These are phyloP conservation scores for Cheilosia vulpina DNA, from an alignment of 2,888 invertebrate species.

Conservation along the genomic window DNA sequence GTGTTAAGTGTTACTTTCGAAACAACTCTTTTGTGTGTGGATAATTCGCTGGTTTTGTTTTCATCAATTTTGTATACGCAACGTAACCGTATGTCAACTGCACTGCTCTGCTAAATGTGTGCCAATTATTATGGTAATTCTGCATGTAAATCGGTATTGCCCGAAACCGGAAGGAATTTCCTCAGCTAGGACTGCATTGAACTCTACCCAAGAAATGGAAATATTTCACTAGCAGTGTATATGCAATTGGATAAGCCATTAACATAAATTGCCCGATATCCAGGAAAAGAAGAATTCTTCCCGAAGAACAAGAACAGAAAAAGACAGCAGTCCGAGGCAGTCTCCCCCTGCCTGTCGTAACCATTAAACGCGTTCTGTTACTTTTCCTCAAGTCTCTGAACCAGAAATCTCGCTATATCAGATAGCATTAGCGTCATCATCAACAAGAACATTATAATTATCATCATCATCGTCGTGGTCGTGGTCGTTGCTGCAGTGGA, in stretches of 20 bases:
- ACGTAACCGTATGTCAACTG: neutral
- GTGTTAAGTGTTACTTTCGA: conserved; percentile 37
- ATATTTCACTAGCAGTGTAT: neutral
- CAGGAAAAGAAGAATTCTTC: conserved; percentile 34
- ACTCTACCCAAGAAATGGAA: conserved; percentile 14
- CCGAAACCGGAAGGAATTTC: conserved; percentile 49
- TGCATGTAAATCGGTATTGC: conserved; percentile 44
- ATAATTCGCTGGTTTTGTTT: conserved; percentile 48
- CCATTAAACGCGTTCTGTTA: conserved; percentile 66
- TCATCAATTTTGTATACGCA: conserved; percentile 53
- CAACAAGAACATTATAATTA: conserved; percentile 67
- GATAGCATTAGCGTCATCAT: conserved; percentile 72
- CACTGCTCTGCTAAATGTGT: conserved; percentile 65
- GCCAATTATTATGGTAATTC: conserved; percentile 65
- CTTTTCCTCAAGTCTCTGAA: conserved; percentile 54
- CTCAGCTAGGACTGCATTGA: neutral
- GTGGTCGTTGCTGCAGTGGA: conserved; percentile 34
- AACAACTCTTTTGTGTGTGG: conserved; percentile 32
- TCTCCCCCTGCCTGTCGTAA: conserved; percentile 17
- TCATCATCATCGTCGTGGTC: conserved; percentile 43
- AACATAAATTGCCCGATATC: conserved; percentile 42
- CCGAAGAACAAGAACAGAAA: neutral
- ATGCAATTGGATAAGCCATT: conserved; percentile 44
- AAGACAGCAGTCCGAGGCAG: neutral
- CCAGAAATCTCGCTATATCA: conserved; percentile 59